phyloP scores from a whole-genome alignment of 2,888 invertebrate species.

The Cephus rjabovi region DNA sequence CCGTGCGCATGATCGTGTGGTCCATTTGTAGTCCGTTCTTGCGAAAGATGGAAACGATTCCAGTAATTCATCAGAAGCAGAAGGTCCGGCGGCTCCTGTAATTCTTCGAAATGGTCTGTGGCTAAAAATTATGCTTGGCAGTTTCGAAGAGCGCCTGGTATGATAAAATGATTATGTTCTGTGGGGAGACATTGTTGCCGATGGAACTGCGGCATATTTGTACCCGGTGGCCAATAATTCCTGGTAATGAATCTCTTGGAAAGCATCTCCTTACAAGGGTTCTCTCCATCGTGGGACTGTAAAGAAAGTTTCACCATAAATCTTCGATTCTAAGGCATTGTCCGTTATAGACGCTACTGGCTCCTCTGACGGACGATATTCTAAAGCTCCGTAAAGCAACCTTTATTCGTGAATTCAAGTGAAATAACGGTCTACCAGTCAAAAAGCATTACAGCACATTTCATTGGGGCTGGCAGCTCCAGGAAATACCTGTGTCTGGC shows the following conservation, averaged over 20 bases:
- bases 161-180: not conserved
- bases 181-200: not conserved
- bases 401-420: not conserved
- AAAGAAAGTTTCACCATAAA: conserved; percentile 50
- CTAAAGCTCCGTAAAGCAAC: not conserved
- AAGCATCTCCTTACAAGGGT: conserved; percentile 19
- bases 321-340: conserved; percentile 44
- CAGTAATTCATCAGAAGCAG: not conserved
- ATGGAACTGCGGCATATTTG: conserved; percentile 14
- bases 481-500: not conserved
- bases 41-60: not conserved
- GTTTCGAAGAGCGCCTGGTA: too few species aligned
- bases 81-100: not conserved
- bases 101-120: not conserved
- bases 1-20: not conserved
- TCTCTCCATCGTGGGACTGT: conserved; percentile 21
- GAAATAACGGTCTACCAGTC: not conserved
- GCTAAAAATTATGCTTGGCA: not conserved
- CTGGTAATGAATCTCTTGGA: conserved; percentile 20
- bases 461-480: not conserved
- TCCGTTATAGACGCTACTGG: conserved; percentile 27
- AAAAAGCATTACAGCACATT: not conserved
- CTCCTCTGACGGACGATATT: not conserved
- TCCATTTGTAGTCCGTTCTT: not conserved
- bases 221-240: conserved; percentile 15